A percentile compares a stretch with the other conserved stretches of the same genome.
Evolutionary conservation across 2,797 vertebrate genomes (phyloP).

Genomic region (Yasuhikotakia modesta): DNA sequence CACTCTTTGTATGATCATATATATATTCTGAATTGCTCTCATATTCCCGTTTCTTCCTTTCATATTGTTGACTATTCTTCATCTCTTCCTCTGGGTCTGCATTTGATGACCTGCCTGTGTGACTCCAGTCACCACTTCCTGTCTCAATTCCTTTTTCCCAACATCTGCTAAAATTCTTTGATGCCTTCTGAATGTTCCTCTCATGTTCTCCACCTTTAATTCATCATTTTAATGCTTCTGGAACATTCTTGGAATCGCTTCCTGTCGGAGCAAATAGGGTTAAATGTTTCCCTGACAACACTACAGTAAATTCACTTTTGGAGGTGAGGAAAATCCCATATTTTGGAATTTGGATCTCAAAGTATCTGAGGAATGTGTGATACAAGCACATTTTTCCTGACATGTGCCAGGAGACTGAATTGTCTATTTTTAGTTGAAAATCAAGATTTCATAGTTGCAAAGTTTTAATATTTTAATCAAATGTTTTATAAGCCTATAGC

Average conservation of each 20-base stretch:
- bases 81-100: background rate
- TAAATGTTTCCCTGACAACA: slow-evolving; percentile 66
- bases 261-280: slow-evolving; percentile 65
- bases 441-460: slow-evolving; percentile 63
- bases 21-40: slow-evolving; percentile 1
- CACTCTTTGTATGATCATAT: background rate
- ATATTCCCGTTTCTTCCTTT: background rate
- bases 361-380: slow-evolving; percentile 50
- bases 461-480: slow-evolving; percentile 52
- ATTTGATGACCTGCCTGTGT: slow-evolving; percentile 10
- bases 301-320: background rate
- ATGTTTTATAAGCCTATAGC: slow-evolving; percentile 27
- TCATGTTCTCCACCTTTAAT: background rate
- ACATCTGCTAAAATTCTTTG: slow-evolving; percentile 16
- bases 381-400: slow-evolving; percentile 59
- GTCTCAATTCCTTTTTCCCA: slow-evolving; percentile 20
- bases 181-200: slow-evolving; percentile 11
- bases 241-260: slow-evolving; percentile 26
- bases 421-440: slow-evolving; percentile 41
- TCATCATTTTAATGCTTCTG: slow-evolving; percentile 17
- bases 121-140: slow-evolving; percentile 21
- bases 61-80: background rate
- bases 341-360: slow-evolving; percentile 63
- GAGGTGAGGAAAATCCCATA: slow-evolving; percentile 62
- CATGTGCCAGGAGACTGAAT: slow-evolving; percentile 8